Evolutionary conservation across 2,888 invertebrate species (phyloP).

Genomic region (Eristalis arbustorum): DNA sequence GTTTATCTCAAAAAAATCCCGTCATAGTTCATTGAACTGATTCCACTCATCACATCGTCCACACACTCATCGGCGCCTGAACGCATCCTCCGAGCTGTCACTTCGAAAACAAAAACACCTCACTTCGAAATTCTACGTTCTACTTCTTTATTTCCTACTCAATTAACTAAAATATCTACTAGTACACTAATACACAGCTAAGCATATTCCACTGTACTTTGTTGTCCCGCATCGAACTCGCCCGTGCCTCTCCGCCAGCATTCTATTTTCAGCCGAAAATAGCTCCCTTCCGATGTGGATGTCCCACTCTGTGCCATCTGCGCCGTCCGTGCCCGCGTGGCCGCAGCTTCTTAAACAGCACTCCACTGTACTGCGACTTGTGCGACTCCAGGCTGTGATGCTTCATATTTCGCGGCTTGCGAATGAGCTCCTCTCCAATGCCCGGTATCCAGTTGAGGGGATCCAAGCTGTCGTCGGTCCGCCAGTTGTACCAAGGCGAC

Average conservation of each 20-base stretch:
- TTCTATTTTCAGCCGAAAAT: slow-evolving; percentile 5
- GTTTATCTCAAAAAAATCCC: background rate
- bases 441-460: slow-evolving; percentile 76
- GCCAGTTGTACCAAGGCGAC: slow-evolving; percentile 51
- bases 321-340: slow-evolving; percentile 44
- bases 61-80: too few species aligned
- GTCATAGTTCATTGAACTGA: background rate
- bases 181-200: background rate
- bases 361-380: slow-evolving; percentile 48
- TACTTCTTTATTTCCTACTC: background rate
- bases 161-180: background rate
- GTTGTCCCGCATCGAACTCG: background rate
- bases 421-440: slow-evolving; percentile 75
- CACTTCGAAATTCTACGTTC: background rate
- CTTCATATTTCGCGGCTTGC: slow-evolving; percentile 72
- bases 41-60: too few species aligned
- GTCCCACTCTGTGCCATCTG: slow-evolving; percentile 44
- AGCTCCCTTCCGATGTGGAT: slow-evolving; percentile 31
- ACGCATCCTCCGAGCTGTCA: background rate
- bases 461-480: slow-evolving; percentile 76
- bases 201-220: background rate
- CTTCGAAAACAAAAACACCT: background rate
- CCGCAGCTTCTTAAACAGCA: slow-evolving; percentile 55
- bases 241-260: background rate
- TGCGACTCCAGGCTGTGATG: background rate